Percentiles rank a stretch among this genome's conserved stretches.
Evolutionary conservation across 2,888 invertebrate genomes (phyloP).

Genomic region (Pandemis cinnamomeana): DNA sequence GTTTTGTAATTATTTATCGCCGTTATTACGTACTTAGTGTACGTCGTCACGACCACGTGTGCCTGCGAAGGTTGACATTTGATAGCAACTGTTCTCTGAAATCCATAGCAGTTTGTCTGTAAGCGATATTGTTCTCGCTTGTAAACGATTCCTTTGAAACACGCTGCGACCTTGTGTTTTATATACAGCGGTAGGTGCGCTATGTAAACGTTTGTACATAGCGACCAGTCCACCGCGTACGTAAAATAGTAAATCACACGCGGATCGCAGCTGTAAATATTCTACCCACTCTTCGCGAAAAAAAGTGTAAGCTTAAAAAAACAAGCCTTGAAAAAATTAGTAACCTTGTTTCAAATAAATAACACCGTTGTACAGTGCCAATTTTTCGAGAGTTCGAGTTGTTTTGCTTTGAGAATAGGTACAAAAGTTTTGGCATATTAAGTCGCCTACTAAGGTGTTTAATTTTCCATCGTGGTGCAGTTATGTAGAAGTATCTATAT

Average conservation of each 20-base stretch:
- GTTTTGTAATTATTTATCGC: conserved; percentile 15
- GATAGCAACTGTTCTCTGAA: conserved; percentile 42
- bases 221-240: conserved; percentile 33
- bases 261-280: conserved; percentile 68
- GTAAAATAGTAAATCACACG: conserved; percentile 63
- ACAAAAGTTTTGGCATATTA: background rate
- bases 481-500: too few species aligned
- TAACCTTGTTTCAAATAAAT: conserved; percentile 63
- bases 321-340: conserved; percentile 57
- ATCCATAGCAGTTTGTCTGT: conserved; percentile 38
- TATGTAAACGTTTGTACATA: conserved; percentile 32
- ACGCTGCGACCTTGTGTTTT: conserved; percentile 66
- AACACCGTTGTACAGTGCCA: conserved; percentile 56
- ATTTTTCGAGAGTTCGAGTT: conserved; percentile 46
- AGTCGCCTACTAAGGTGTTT: background rate
- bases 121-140: conserved; percentile 41
- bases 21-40: conserved; percentile 26
- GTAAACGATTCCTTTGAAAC: conserved; percentile 51
- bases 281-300: conserved; percentile 66
- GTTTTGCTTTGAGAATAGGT: conserved; percentile 12
- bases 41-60: conserved; percentile 34
- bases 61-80: conserved; percentile 38
- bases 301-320: conserved; percentile 57
- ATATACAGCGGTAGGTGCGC: conserved; percentile 45
- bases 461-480: background rate